These are phyloP conservation scores for Sinocyclocheilus maitianheensis DNA, from an alignment of 2,113 vertebrate species.

Conservation along the genomic window DNA sequence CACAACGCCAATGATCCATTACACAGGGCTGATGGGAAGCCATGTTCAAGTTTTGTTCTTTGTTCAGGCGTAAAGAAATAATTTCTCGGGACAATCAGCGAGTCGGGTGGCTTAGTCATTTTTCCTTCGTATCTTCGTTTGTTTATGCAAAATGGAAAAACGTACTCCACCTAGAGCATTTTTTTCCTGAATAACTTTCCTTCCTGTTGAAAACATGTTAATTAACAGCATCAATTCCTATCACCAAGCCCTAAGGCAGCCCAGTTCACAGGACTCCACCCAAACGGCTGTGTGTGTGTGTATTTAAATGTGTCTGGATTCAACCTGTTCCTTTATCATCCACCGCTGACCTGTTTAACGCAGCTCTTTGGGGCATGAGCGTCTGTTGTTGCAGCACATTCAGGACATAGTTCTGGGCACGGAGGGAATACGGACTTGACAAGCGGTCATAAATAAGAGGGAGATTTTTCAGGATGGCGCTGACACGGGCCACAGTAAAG, in stretches of 20 bases:
- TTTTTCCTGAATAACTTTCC: neutral
- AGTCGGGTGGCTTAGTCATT: neutral
- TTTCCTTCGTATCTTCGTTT: neutral
- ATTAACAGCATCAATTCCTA: constrained; percentile 69
- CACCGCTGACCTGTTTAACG: constrained; percentile 61
- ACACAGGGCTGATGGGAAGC: constrained; percentile 40
- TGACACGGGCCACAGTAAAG: constrained; percentile 68
- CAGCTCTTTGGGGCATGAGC: constrained; percentile 60
- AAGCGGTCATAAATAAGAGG: constrained; percentile 75
- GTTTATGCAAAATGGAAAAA: constrained; percentile 2
- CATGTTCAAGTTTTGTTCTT: constrained; percentile 45
- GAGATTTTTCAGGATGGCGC: constrained; percentile 69
- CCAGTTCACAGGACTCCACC: constrained; percentile 53
- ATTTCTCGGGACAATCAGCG: constrained; percentile 25
- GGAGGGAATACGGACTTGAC: constrained; percentile 70
- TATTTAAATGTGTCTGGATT: constrained; percentile 53
- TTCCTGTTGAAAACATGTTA: constrained; percentile 57
- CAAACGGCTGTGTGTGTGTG: neutral
- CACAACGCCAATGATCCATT: constrained; percentile 40
- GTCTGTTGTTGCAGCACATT: constrained; percentile 73
- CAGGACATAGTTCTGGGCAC: constrained; percentile 72
- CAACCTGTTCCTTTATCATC: constrained; percentile 66
- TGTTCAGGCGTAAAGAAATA: constrained; percentile 52
- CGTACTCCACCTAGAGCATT: neutral
- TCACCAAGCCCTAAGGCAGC: constrained; percentile 65